A percentile compares a stretch with the other conserved stretches of the same genome.
Conservation (phyloP, 1,140 invertebrate species). For the Diuraphis noxia region DNA sequence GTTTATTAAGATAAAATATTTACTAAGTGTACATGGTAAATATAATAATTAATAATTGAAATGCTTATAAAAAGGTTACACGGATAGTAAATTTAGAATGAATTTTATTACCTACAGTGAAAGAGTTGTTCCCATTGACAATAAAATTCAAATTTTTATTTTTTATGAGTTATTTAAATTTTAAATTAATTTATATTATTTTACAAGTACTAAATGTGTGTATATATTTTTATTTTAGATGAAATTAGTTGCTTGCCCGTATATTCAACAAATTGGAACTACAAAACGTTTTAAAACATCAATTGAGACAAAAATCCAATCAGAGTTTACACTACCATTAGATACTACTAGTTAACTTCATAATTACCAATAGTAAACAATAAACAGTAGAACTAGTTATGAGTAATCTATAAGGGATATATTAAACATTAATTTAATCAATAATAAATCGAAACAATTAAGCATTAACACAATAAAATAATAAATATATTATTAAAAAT, state of each 20-base stretch:
- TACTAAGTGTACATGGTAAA: not conserved
- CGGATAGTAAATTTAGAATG: not conserved
- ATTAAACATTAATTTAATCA: not conserved
- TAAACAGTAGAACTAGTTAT: not conserved
- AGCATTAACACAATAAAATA: not conserved
- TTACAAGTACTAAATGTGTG: not conserved
- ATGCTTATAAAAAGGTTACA: not conserved
- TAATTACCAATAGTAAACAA: not conserved
- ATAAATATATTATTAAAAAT: not conserved
- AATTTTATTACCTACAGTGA: too few relatives aligned
- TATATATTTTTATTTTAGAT: slow-evolving; percentile 30
- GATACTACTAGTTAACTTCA: not conserved
- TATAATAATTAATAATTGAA: not conserved
- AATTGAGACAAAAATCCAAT: slow-evolving; percentile 24
- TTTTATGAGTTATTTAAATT: not conserved
- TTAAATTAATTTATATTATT: not conserved
- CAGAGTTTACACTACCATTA: slow-evolving; percentile 35
- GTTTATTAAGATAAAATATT: not conserved
- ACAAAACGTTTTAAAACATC: slow-evolving; percentile 46
- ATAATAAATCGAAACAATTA: not conserved
- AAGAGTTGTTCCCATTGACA: not conserved
- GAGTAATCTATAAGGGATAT: not conserved
- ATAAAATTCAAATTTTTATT: too few relatives aligned
- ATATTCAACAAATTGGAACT: slow-evolving; percentile 25
- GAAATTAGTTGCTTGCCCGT: slow-evolving; percentile 47